Percentiles rank a stretch among this genome's conserved stretches.
phyloP scores from a whole-genome alignment of 2,113 vertebrate species.

The Pontoporia blainvillei region DNA sequence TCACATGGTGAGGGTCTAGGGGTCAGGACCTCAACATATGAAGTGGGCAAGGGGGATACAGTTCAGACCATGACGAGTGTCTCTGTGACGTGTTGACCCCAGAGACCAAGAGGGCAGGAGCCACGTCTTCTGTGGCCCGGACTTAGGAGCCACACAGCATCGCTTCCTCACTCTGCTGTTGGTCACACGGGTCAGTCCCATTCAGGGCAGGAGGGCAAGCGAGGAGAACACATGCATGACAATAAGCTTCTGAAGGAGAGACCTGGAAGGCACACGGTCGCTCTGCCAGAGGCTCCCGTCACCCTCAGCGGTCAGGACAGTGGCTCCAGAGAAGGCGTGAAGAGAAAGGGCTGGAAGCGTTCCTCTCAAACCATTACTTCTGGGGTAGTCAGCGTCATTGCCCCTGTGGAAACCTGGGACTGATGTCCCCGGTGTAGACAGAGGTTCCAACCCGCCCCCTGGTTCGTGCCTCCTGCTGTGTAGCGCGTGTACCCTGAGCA shows the following conservation, averaged over 20 bases:
- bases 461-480: background rate
- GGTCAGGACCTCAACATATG: too few species aligned
- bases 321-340: background rate
- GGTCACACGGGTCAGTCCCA: background rate
- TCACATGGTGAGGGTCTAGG: too few species aligned
- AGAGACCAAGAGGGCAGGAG: background rate
- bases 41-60: background rate
- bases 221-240: background rate
- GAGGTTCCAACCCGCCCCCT: background rate
- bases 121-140: background rate
- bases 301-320: background rate
- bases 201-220: background rate
- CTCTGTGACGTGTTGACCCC: background rate
- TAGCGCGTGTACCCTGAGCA: background rate
- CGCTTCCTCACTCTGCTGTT: background rate
- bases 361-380: background rate
- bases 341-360: rapidly evolving
- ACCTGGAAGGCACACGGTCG: background rate
- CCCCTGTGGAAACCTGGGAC: background rate
- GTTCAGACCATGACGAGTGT: background rate
- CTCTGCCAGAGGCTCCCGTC: background rate
- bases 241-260: background rate
- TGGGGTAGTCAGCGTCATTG: background rate
- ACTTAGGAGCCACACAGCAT: background rate
- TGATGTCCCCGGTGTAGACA: background rate